Evolutionary conservation across 2,113 vertebrate species (phyloP), one percentile per base, ranked within the genome.

Genomic region (Chaenogobius annularis): DNA sequence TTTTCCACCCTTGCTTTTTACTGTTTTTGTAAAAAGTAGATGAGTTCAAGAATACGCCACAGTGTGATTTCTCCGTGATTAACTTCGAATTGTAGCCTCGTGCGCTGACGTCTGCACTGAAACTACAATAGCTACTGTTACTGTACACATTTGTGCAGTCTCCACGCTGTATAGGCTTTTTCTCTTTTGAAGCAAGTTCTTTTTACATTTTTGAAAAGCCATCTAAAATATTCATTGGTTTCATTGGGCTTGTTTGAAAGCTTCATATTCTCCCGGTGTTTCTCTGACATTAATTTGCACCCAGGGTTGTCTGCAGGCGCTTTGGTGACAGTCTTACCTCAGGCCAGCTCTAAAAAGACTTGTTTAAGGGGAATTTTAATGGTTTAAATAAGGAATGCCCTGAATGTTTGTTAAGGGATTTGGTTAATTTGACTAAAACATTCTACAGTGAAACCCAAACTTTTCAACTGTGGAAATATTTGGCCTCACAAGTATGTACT

Each of bases 181-280:
- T 19, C 23, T 14, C 61, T 63, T 63, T 63, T 63, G 61, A 63
- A 63, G 61, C 61, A 20, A n/a, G 61, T 63, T 15, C 61, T 43
- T 63, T 63, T 43, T 63, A 63, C 61, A 63, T 63, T 63, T 63
- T 63, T 63, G 61, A 63, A 63, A 63, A 63, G 61, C 35, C 15
- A 19, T 40, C 15, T 63, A 40, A 63, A 63, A 63, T 40, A 63
- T 63, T 20, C 61, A 63, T 40, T 43, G 61, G 31, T 63, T 63
- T 40, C 61, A 63, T 63, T 63, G 61, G 61, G 15, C 35, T 63
- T 63, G 61, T 63, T 63, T 63, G 61, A 63, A 63, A 35, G 61
- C 61, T 40, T 20, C 10, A 12, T 20, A 63, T 63, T 63, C 61
- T 63, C 61, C 35, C 61, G 10, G 61, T 63, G 61, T 63, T 63